These are phyloP conservation scores for Hypolimnas misippus DNA, from an alignment of 2,888 invertebrate species.

Conservation along the genomic window DNA sequence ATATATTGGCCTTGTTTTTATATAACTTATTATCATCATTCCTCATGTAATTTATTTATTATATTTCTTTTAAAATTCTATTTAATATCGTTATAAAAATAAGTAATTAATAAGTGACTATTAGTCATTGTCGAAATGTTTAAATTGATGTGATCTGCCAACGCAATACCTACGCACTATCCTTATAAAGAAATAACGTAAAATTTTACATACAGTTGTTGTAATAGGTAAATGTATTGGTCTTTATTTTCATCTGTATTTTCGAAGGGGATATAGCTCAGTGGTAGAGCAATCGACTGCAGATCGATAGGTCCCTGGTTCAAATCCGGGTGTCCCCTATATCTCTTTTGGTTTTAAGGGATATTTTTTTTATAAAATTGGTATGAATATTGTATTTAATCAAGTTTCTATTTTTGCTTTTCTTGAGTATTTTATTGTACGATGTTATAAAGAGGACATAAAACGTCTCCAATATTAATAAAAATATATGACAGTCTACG, in stretches of 20 bases:
- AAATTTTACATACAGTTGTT: no score
- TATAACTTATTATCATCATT: constrained; percentile 15
- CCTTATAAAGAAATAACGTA: neutral
- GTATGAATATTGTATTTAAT: no score
- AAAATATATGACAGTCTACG: no score
- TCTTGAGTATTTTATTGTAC: no score
- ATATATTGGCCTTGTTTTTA: no score
- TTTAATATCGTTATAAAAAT: no score
- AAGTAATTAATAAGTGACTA: neutral
- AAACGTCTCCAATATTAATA: no score
- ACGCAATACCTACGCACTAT: constrained; percentile 9
- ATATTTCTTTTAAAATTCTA: no score
- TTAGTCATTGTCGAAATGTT: neutral
- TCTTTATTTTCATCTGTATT: neutral
- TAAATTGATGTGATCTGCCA: neutral
- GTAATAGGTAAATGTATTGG: neutral
- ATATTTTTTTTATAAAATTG: constrained; percentile 33
- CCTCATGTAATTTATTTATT: no score
- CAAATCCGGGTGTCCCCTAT: constrained; percentile 79
- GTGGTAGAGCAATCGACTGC: constrained; percentile 82
- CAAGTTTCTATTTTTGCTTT: no score
- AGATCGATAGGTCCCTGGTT: constrained; percentile 82
- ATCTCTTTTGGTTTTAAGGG: neutral
- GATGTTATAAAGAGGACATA: no score
- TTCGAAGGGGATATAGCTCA: constrained; percentile 48